phyloP scores from a whole-genome alignment of 1,140 invertebrate genomes.

The Glossosoma conforme region DNA sequence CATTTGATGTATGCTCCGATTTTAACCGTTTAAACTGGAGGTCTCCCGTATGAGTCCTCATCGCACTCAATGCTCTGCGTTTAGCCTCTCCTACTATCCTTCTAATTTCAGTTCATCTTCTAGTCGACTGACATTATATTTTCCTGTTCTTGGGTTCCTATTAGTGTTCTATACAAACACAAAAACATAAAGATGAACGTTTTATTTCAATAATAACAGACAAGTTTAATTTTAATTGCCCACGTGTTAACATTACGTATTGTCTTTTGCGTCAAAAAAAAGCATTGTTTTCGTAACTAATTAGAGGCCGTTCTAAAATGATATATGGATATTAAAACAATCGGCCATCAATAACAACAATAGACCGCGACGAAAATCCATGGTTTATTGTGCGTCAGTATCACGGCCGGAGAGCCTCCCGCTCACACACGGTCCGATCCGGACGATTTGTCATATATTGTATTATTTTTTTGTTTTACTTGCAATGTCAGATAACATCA shows the following conservation, averaged over 20 bases:
- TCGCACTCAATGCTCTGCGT: too few species aligned
- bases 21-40: too few species aligned
- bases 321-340: constrained; percentile 32
- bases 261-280: too few species aligned
- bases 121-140: too few species aligned
- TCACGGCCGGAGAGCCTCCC: neutral
- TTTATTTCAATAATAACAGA: constrained; percentile 8
- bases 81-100: too few species aligned
- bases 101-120: too few species aligned
- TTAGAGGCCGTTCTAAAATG: constrained; percentile 29
- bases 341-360: constrained; percentile 29
- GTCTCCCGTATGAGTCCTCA: too few species aligned
- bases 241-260: too few species aligned
- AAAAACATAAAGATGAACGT: constrained; percentile 20
- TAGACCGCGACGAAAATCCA: constrained; percentile 26
- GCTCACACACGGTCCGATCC: constrained; percentile 18
- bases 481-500: constrained; percentile 25
- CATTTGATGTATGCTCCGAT: too few species aligned
- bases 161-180: too few species aligned
- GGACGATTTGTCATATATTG: constrained; percentile 31
- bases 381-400: constrained; percentile 22
- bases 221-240: constrained; percentile 11
- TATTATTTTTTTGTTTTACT: constrained; percentile 27
- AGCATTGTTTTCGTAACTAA: constrained; percentile 15
- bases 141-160: too few species aligned